Conservation (phyloP, 2,113 vertebrate genomes). For the Nibea coibor region DNA sequence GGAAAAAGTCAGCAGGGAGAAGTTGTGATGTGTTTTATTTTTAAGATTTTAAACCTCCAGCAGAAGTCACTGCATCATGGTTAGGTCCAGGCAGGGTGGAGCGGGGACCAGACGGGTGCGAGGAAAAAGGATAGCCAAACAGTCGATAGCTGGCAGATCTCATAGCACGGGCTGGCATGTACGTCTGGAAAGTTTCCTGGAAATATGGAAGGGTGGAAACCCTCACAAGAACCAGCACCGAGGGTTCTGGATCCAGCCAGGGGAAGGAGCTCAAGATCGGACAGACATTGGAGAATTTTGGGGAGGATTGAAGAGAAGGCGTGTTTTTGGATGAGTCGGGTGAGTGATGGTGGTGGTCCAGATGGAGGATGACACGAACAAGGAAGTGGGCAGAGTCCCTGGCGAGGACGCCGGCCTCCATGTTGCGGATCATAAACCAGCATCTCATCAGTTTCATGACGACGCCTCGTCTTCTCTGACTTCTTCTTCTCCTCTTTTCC, state of each 20-base stretch:
- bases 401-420: neutral
- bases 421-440: slow-evolving; percentile 35
- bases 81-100: slow-evolving; percentile 9
- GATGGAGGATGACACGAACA: slow-evolving; percentile 57
- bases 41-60: slow-evolving; percentile 22
- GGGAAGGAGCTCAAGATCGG: slow-evolving; percentile 28
- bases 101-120: slow-evolving; percentile 47
- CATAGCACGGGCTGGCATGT: slow-evolving; percentile 36
- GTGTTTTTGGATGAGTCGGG: slow-evolving; percentile 30
- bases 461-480: slow-evolving; percentile 17
- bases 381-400: slow-evolving; percentile 38
- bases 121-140: slow-evolving; percentile 47
- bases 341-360: slow-evolving; percentile 34
- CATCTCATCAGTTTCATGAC: slow-evolving; percentile 41
- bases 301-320: slow-evolving; percentile 8
- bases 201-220: slow-evolving; percentile 63
- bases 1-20: neutral
- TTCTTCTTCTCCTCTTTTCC: slow-evolving; percentile 16
- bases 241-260: slow-evolving; percentile 32
- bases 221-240: slow-evolving; percentile 31
- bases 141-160: slow-evolving; percentile 57
- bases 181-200: slow-evolving; percentile 58
- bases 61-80: slow-evolving; percentile 23
- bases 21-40: slow-evolving; percentile 17
- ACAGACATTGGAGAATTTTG: slow-evolving; percentile 11